phyloP scores from a whole-genome alignment of 2,888 invertebrate genomes.

The Nomada flava region DNA sequence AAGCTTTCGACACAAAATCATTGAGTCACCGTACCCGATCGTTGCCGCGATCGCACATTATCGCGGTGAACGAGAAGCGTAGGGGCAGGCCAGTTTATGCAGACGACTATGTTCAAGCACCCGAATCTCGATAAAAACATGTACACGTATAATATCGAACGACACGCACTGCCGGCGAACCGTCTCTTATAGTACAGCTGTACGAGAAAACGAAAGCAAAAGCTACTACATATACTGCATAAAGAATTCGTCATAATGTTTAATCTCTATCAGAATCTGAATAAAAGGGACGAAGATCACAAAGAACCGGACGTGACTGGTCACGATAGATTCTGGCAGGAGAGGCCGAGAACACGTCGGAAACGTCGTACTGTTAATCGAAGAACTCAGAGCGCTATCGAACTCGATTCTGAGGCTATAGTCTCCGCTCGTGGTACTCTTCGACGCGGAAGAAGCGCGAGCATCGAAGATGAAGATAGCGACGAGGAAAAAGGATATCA shows the following conservation, averaged over 20 bases:
- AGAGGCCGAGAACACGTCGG: constrained; percentile 86
- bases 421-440: constrained; percentile 76
- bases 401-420: constrained; percentile 80
- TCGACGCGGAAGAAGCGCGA: constrained; percentile 86
- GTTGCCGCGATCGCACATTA: too few relatives aligned
- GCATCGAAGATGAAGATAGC: constrained; percentile 87
- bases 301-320: constrained; percentile 88
- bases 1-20: too few relatives aligned
- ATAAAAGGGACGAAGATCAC: constrained; percentile 86
- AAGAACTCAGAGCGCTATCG: constrained; percentile 82
- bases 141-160: too few relatives aligned
- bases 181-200: neutral
- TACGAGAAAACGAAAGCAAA: too few relatives aligned
- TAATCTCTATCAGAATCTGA: constrained; percentile 90
- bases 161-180: neutral
- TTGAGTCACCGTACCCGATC: too few relatives aligned
- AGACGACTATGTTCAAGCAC: too few relatives aligned
- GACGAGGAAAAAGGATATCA: constrained; percentile 86
- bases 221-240: constrained; percentile 5
- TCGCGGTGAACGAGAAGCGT: neutral
- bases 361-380: constrained; percentile 81
- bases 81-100: neutral
- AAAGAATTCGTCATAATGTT: constrained; percentile 86
- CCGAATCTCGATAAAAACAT: too few relatives aligned
- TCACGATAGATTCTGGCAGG: constrained; percentile 92